Evolutionary conservation across 53 echinoderm and acorn worm genomes (phyloP), one percentile per base, ranked within the genome.

Genomic region (Glandiceps talaboti): DNA sequence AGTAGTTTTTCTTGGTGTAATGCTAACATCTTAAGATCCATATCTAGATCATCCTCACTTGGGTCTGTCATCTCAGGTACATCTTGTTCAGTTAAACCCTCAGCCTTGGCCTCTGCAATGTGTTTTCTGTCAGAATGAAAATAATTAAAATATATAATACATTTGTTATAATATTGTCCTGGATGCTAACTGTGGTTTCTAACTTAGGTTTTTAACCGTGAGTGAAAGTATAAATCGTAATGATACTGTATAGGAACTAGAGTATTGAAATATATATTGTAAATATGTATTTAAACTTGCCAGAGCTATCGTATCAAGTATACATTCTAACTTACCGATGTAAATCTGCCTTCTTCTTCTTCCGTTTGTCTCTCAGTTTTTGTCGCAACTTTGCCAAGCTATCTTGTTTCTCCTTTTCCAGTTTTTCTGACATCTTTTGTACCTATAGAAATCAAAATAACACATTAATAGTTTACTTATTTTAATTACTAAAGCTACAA

Each of bases 71-170:
- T 86, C 80, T 93, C 90, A 30, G 97, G 93, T 26, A 96, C 86
- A 33, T 92, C 78, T 73, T 88, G 89, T 82, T 90, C 97, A 26
- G 85, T 85, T 6, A 96, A 86, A 79, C 97, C 97, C 76, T 96
- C 93, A 33, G 85, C 83, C 28, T 85, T 86, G 28, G 97, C 97
- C 73, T 96, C 91, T 27, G 74, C n/a, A 0, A 87, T 78, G 73
- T 93, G 97, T 87, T 96, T 87, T 1, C 94, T 94, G 79, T 14
- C n/a, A 29, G 28, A 72, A 72, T 33, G 29, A 32, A 26, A 10
- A 45, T 26, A 80, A 45, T 12, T 45, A 45, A 20, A 45, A 20
- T 12, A 45, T n/a, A n/a, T n/a, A n/a, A n/a, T n/a, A n/a, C n/a
- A n/a, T n/a, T n/a, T n/a, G n/a, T n/a, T n/a, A n/a, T n/a, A n/a